phyloP scores from a whole-genome alignment of 2,113 vertebrate genomes.

The Smithornis capensis region DNA sequence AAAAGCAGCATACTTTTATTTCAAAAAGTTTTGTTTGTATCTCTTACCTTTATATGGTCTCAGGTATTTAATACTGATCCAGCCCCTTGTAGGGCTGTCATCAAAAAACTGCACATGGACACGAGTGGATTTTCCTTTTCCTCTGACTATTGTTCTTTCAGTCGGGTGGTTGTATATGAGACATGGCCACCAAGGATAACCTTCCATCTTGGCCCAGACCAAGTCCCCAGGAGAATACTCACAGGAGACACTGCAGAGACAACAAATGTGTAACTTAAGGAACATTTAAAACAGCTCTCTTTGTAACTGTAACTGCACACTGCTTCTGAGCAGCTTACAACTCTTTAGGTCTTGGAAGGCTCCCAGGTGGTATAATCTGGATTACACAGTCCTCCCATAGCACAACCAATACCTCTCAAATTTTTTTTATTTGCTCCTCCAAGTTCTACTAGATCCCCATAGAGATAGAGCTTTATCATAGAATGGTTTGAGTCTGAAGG shows the following conservation, averaged over 20 bases:
- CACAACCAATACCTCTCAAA: background rate
- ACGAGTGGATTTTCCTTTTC: constrained; percentile 81
- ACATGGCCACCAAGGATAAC: constrained; percentile 98
- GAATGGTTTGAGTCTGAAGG: background rate
- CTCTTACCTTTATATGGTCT: constrained; percentile 87
- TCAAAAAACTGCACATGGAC: constrained; percentile 97
- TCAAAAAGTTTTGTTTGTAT: background rate
- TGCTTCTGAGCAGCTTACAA: background rate
- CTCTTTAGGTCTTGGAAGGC: background rate
- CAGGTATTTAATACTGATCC: constrained; percentile 89
- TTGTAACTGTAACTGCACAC: accelerated
- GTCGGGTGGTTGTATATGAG: constrained; percentile 92
- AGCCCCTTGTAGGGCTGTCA: constrained; percentile 90
- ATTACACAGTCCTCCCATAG: background rate
- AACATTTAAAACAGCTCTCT: background rate
- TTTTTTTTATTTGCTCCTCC: background rate
- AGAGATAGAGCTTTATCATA: accelerated
- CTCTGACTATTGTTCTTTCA: constrained; percentile 83
- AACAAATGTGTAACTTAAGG: background rate
- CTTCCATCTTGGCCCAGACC: constrained; percentile 96
- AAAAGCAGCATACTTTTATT: background rate
- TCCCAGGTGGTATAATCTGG: background rate
- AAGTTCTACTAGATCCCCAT: background rate
- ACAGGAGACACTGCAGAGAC: constrained; percentile 66
- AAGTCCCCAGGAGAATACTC: constrained; percentile 84